phyloP scores from a whole-genome alignment of 2,113 vertebrate genomes.

The Grammomys dolichurus region DNA sequence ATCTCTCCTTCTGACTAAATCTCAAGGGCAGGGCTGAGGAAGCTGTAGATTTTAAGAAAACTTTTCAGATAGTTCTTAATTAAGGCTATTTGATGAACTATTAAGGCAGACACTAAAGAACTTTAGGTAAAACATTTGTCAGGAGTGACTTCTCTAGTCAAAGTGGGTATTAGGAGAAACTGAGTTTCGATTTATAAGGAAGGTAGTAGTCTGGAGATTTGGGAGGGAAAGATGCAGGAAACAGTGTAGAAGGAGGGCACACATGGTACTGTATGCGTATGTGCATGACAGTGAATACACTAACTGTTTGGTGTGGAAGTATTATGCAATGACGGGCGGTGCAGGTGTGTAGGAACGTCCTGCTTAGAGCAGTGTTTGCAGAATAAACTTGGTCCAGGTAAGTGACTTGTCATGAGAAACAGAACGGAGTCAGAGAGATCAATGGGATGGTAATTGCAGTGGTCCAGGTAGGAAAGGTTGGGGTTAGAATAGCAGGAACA shows the following conservation, averaged over 20 bases:
- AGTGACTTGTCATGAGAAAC: background rate
- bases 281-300: background rate
- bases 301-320: background rate
- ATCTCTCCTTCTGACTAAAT: background rate
- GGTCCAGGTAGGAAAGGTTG: background rate
- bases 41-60: slow-evolving; percentile 14
- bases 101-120: background rate
- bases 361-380: background rate
- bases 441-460: background rate
- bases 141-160: background rate
- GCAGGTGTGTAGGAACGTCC: background rate
- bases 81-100: slow-evolving; percentile 36
- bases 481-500: background rate
- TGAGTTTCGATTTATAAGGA: slow-evolving; percentile 21
- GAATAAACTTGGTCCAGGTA: background rate
- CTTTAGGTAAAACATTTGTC: background rate
- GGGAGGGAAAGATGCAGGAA: background rate
- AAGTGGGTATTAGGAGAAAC: background rate
- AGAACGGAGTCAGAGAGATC: background rate
- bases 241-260: background rate
- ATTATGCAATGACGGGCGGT: background rate
- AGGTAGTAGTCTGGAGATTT: background rate
- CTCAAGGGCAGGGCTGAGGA: background rate
- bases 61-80: slow-evolving; percentile 40
- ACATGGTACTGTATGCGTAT: background rate